phyloP scores from a whole-genome alignment of 2,888 invertebrate genomes.

The Epistrophella euchroma region DNA sequence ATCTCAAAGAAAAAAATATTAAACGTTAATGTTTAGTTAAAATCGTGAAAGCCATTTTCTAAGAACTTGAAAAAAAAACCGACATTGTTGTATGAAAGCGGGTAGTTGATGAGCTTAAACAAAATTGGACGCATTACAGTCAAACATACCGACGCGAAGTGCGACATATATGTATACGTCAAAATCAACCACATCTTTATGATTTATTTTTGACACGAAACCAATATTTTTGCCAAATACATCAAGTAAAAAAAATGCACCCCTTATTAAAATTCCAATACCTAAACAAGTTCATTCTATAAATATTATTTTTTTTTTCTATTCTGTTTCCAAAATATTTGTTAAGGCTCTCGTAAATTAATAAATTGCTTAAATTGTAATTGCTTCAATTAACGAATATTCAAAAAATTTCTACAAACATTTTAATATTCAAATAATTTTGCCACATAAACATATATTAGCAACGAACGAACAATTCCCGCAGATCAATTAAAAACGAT shows the following conservation, averaged over 20 bases:
- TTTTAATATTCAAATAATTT: slow-evolving; percentile 18
- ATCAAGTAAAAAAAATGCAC: background rate
- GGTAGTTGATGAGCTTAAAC: too few relatives aligned
- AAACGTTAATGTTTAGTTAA: too few relatives aligned
- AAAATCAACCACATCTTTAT: too few relatives aligned
- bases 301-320: background rate
- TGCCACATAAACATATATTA: slow-evolving; percentile 66
- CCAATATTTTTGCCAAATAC: too few relatives aligned
- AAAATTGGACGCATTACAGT: too few relatives aligned
- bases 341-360: background rate
- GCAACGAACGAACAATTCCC: slow-evolving; percentile 50
- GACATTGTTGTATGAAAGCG: too few relatives aligned
- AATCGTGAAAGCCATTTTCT: too few relatives aligned
- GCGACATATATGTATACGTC: too few relatives aligned
- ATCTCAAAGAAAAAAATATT: too few relatives aligned
- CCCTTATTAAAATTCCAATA: background rate
- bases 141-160: too few relatives aligned
- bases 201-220: too few relatives aligned
- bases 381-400: background rate
- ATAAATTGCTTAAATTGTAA: slow-evolving; percentile 8
- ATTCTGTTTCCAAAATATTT: background rate
- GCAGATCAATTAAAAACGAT: slow-evolving; percentile 55
- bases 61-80: too few relatives aligned
- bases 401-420: slow-evolving; percentile 4
- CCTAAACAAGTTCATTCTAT: background rate